Evolutionary conservation across 2,888 invertebrate species (phyloP), one percentile per base, ranked within the genome.

Genomic region (Stenichneumon culpator): DNA sequence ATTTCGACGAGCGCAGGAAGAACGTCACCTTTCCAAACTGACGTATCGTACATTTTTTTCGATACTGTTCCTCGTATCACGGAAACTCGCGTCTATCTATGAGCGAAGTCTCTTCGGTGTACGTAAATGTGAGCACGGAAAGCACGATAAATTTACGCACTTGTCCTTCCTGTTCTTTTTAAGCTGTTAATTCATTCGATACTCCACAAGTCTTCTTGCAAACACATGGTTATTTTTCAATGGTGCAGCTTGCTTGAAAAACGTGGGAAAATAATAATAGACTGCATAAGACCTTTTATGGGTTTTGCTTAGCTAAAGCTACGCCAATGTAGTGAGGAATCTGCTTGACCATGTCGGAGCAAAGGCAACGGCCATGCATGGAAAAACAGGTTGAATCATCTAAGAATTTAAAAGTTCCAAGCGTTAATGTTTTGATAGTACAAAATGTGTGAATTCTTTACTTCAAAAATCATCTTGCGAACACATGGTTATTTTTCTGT

Each of bases 1-100:
- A 39, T 54, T 68, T 78, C 60, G n/a, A 39, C 65, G 79, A 50
- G 16, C 28, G 67, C 65, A 54, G 50, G 52, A 84, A 52, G 60
- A 83, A 86, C 84, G 82, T 86, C 79, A 86, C 65, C 65, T 80
- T 79, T 52, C 75, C 73, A 83, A 87, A 90, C 87, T 88, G 88
- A 89, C 88, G 87, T 89, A 86, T 87, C 86, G 83, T 79, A 85
- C 25, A 22, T 54, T 22, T 54, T 54, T 52, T 54, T 22, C 22
- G 9, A 22, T 22, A 22, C 19, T 54, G 22, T 54, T 9, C 22
- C 0, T 54, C 22, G 54, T 11, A 2, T 11, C 22, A n/a, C 22
- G 22, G 54, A 47, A 47, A 14, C 44, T 47, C 44, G 44, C 16
- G 44, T 4, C 44, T 14, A 11, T 39, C 39, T 39, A 47, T 47